Evolutionary conservation across 2,113 vertebrate species (phyloP).

Genomic region (Galbula dea): DNA sequence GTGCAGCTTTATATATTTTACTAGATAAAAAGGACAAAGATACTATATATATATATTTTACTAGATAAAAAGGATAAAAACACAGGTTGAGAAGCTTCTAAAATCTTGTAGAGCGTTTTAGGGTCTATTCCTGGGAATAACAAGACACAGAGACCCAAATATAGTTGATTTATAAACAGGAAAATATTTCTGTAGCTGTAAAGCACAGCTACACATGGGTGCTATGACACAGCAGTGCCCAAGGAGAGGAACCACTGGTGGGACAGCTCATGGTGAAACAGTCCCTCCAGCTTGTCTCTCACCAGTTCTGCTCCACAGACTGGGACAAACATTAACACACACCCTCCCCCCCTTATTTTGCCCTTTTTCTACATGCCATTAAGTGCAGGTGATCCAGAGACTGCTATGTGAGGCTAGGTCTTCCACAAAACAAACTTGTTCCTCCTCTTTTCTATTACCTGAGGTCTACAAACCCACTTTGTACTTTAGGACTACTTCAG

Average conservation of each 20-base stretch:
- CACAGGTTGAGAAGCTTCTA: neutral
- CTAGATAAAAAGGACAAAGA: neutral
- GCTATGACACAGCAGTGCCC: neutral
- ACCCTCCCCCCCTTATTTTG: neutral
- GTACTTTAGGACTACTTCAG: neutral
- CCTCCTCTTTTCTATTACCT: neutral
- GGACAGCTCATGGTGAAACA: neutral
- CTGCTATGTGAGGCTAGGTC: neutral
- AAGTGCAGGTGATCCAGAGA: neutral
- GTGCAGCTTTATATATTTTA: neutral
- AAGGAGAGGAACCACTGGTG: neutral
- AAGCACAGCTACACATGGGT: neutral
- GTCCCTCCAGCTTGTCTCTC: neutral
- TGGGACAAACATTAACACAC: neutral
- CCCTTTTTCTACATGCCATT: neutral
- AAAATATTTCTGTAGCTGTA: neutral
- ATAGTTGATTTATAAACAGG: neutral
- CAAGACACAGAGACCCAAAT: neutral
- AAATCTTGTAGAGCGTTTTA: neutral
- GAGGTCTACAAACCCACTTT: neutral
- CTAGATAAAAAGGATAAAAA: neutral
- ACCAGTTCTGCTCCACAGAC: neutral
- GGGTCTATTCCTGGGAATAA: neutral
- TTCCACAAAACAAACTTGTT: neutral
- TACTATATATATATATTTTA: no score